These are phyloP conservation scores for Epirrita christyi DNA, from an alignment of 2,888 invertebrate species.

Conservation along the genomic window DNA sequence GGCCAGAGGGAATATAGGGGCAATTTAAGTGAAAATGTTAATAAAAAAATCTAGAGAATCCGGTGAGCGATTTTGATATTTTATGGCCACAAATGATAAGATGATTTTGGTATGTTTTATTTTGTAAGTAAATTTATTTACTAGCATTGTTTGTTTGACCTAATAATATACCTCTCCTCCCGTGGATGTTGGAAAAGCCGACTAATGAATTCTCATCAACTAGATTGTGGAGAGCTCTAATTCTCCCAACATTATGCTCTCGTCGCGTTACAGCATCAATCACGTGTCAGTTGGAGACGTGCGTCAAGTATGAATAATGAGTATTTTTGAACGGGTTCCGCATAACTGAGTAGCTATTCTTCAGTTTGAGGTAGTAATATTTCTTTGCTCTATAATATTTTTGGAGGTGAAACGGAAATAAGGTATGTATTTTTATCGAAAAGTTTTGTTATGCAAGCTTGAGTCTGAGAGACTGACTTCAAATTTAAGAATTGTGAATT, in stretches of 20 bases:
- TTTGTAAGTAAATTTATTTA: too few species aligned
- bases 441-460: too few species aligned
- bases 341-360: slow-evolving; percentile 27
- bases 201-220: slow-evolving; percentile 35
- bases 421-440: too few species aligned
- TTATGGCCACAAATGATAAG: too few species aligned
- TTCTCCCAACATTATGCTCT: slow-evolving; percentile 61
- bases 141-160: too few species aligned
- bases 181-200: too few species aligned
- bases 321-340: slow-evolving; percentile 40
- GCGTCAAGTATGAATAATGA: slow-evolving; percentile 37
- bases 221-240: slow-evolving; percentile 50
- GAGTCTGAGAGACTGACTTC: too few species aligned
- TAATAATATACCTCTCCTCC: too few species aligned
- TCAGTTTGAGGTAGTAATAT: slow-evolving; percentile 12
- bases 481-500: too few species aligned
- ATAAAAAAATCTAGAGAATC: slow-evolving; percentile 34
- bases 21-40: slow-evolving; percentile 29
- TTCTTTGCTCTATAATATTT: slow-evolving; percentile 1
- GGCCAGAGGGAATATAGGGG: slow-evolving; percentile 40
- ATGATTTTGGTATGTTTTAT: too few species aligned
- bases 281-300: slow-evolving; percentile 45
- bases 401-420: neutral
- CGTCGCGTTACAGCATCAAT: slow-evolving; percentile 62
- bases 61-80: slow-evolving; percentile 16